A percentile compares a stretch with the other conserved stretches of the same genome.
These are phyloP conservation scores for Harpalus rufipes DNA, from an alignment of 2,888 invertebrate species.

Conservation along the genomic window DNA sequence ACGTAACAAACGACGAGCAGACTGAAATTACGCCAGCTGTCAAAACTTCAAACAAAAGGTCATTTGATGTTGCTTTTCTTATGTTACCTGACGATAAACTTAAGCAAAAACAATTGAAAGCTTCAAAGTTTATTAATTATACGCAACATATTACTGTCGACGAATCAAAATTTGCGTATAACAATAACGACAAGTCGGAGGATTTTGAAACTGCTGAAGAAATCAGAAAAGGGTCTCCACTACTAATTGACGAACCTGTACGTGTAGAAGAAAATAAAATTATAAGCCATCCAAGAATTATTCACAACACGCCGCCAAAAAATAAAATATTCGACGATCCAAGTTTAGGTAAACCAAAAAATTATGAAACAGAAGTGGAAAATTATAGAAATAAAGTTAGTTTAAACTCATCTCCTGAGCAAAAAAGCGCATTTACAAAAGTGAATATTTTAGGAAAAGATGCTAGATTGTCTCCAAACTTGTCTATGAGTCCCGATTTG, in stretches of 20 bases:
- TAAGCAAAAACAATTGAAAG: constrained; percentile 81
- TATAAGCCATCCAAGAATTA: constrained; percentile 71
- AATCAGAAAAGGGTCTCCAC: constrained; percentile 46
- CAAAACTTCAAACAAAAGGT: constrained; percentile 83
- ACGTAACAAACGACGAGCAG: constrained; percentile 71
- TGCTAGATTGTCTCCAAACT: constrained; percentile 81
- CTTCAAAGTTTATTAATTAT: constrained; percentile 78
- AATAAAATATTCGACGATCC: constrained; percentile 83
- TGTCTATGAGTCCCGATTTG: constrained; percentile 88
- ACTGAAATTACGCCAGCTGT: constrained; percentile 74
- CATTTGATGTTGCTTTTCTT: constrained; percentile 94
- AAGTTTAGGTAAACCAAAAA: constrained; percentile 76
- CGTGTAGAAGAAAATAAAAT: constrained; percentile 61
- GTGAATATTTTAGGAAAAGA: constrained; percentile 79
- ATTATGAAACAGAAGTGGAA: constrained; percentile 77
- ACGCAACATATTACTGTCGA: constrained; percentile 69
- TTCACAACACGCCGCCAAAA: constrained; percentile 74
- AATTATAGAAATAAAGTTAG: constrained; percentile 76
- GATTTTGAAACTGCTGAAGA: constrained; percentile 40
- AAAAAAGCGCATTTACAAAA: constrained; percentile 91
- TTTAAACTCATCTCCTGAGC: constrained; percentile 79
- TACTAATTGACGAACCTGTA: constrained; percentile 37
- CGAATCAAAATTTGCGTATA: constrained; percentile 69
- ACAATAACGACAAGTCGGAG: constrained; percentile 70
- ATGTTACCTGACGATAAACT: constrained; percentile 93